Percentiles rank a stretch among this genome's conserved stretches.
These are phyloP conservation scores for Acronicta aceris DNA, from an alignment of 2,888 invertebrate genomes.

Conservation along the genomic window DNA sequence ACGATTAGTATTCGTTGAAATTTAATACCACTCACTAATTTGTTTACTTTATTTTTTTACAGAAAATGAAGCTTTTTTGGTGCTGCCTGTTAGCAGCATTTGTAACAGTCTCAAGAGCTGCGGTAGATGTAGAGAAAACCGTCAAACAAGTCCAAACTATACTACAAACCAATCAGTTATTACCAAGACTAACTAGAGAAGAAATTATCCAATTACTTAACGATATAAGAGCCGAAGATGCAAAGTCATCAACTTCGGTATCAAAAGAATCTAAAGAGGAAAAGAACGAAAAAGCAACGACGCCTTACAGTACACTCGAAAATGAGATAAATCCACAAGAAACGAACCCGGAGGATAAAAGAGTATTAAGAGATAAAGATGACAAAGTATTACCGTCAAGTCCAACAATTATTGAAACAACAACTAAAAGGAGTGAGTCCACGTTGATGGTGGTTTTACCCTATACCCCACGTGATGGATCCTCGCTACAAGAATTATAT, in stretches of 20 bases:
- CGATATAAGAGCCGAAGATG: conserved; percentile 90
- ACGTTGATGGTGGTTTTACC: conserved; percentile 92
- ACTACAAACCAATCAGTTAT: conserved; percentile 88
- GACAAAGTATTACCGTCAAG: conserved; percentile 46
- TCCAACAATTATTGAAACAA: conserved; percentile 64
- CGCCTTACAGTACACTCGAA: conserved; percentile 65
- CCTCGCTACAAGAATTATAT: conserved; percentile 90
- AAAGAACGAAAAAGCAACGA: conserved; percentile 58
- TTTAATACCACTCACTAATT: conserved; percentile 2
- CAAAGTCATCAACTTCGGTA: conserved; percentile 67
- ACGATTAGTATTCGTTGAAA: neutral
- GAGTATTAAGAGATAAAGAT: conserved; percentile 51
- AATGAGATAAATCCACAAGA: conserved; percentile 69
- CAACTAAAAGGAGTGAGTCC: conserved; percentile 70
- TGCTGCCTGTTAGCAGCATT: conserved; percentile 72
- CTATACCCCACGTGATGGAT: conserved; percentile 88
- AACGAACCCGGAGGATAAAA: conserved; percentile 55
- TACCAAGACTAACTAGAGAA: conserved; percentile 90
- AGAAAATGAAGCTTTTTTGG: conserved; percentile 80
- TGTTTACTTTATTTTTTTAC: conserved; percentile 62
- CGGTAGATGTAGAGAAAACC: conserved; percentile 89
- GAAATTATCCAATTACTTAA: conserved; percentile 91
- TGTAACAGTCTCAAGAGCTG: conserved; percentile 61
- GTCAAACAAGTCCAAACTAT: conserved; percentile 92
- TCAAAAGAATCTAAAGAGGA: conserved; percentile 66